A percentile compares a stretch with the other conserved stretches of the same genome.
Evolutionary conservation across 2,888 invertebrate species (phyloP).

Genomic region (Tachina fera): DNA sequence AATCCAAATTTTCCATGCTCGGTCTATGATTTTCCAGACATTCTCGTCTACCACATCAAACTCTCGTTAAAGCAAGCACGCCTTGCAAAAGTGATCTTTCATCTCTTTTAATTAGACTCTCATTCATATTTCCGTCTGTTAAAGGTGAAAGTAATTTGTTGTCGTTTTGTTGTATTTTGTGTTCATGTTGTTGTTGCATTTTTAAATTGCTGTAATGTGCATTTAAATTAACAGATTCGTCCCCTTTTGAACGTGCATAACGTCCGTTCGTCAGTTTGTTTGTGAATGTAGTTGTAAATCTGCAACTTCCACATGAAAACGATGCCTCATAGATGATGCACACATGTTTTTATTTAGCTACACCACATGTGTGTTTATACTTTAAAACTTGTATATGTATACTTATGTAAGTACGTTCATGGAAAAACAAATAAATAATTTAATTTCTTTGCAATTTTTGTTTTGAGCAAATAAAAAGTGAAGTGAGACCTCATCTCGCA

Average conservation of each 20-base stretch:
- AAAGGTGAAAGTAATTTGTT: conserved; percentile 67
- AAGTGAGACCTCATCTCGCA: conserved; percentile 34
- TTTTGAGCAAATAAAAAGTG: conserved; percentile 2
- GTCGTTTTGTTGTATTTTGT: conserved; percentile 36
- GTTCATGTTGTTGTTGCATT: not conserved
- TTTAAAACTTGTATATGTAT: not conserved
- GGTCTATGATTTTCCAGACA: no score
- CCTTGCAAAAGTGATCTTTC: conserved; percentile 44
- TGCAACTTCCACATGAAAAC: conserved; percentile 24
- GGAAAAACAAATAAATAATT: conserved; percentile 34
- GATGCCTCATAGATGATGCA: conserved; percentile 3
- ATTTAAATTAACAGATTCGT: conserved; percentile 49
- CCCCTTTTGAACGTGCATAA: conserved; percentile 48
- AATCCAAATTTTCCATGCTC: no score
- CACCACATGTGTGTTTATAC: not conserved
- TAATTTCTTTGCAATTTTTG: conserved; percentile 6
- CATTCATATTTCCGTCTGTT: conserved; percentile 56
- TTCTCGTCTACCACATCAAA: conserved; percentile 4
- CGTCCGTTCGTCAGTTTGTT: not conserved
- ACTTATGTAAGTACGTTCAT: conserved; percentile 15
- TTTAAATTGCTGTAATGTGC: conserved; percentile 10
- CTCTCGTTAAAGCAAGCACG: conserved; percentile 21
- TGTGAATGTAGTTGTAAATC: no score
- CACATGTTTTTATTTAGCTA: conserved; percentile 30
- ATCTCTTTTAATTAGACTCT: conserved; percentile 43